These are phyloP conservation scores for Drosophila varians DNA, from an alignment of 1,140 invertebrate genomes.

Conservation along the genomic window DNA sequence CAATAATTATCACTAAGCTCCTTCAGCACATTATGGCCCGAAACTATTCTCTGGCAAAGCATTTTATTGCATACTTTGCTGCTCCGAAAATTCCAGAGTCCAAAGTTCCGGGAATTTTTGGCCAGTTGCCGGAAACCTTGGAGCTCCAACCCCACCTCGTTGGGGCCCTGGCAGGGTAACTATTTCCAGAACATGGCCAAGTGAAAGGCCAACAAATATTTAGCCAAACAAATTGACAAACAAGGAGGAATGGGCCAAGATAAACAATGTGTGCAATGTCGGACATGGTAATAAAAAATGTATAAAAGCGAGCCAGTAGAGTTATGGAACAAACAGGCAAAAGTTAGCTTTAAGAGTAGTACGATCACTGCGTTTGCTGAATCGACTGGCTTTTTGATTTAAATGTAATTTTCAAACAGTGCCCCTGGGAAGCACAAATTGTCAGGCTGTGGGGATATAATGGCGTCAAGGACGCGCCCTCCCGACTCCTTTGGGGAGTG, in stretches of 20 bases:
- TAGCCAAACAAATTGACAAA: constrained; percentile 44
- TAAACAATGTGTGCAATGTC: constrained; percentile 24
- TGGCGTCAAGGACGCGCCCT: constrained; percentile 20
- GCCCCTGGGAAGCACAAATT: no score
- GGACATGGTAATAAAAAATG: neutral
- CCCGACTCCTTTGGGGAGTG: neutral
- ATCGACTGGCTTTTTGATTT: no score
- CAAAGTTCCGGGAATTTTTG: neutral
- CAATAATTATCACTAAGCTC: constrained; percentile 9
- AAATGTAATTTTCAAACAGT: no score
- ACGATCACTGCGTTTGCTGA: no score
- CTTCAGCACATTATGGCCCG: neutral
- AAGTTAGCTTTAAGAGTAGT: no score
- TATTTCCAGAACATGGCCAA: constrained; percentile 30
- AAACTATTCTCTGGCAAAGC: neutral
- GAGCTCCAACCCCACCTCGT: no score
- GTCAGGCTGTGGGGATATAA: neutral
- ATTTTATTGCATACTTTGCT: constrained; percentile 8
- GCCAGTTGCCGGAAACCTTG: neutral
- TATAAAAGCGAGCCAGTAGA: neutral
- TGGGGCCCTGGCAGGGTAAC: constrained; percentile 8
- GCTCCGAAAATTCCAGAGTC: neutral
- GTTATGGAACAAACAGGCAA: no score
- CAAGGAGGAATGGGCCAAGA: constrained; percentile 17
- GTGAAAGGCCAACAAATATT: constrained; percentile 45